These are phyloP conservation scores for Chaenogobius annularis DNA, from an alignment of 2,113 vertebrate genomes.

Conservation along the genomic window DNA sequence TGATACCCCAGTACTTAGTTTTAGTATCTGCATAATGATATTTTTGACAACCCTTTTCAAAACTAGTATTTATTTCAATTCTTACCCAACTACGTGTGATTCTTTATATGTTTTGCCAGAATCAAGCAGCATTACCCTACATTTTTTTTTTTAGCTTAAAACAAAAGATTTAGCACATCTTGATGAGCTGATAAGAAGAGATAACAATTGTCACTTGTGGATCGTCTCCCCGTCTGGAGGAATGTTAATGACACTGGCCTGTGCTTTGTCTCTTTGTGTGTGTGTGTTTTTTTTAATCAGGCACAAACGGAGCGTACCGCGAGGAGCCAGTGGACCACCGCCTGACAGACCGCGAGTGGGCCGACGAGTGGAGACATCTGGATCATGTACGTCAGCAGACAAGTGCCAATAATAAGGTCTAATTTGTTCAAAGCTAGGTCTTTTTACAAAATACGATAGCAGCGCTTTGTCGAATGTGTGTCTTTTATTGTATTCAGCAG, in stretches of 20 bases:
- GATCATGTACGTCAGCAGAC: slow-evolving; percentile 89
- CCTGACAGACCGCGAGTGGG: slow-evolving; percentile 97
- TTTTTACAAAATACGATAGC: neutral
- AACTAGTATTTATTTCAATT: too few relatives aligned
- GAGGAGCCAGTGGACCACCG: slow-evolving; percentile 97
- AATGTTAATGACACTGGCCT: slow-evolving; percentile 51
- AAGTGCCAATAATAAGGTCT: slow-evolving; percentile 4
- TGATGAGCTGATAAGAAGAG: neutral
- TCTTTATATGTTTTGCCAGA: too few relatives aligned
- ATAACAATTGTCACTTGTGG: slow-evolving; percentile 34
- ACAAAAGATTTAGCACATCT: neutral
- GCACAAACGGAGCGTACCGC: slow-evolving; percentile 90
- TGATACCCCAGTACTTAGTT: too few relatives aligned
- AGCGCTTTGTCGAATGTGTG: neutral
- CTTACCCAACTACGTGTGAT: too few relatives aligned
- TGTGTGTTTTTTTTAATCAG: slow-evolving; percentile 73
- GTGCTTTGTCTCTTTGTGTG: slow-evolving; percentile 34
- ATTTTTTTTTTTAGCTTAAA: neutral
- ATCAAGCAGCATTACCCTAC: neutral
- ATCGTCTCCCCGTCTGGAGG: slow-evolving; percentile 21
- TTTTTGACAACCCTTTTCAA: too few relatives aligned
- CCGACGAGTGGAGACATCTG: slow-evolving; percentile 98
- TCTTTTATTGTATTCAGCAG: neutral
- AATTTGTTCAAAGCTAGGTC: neutral
- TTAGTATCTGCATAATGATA: too few relatives aligned